Percentiles rank a stretch among this genome's conserved stretches.
phyloP scores from a whole-genome alignment of 2,797 vertebrate genomes.

The Pantherophis alleghaniensis region DNA sequence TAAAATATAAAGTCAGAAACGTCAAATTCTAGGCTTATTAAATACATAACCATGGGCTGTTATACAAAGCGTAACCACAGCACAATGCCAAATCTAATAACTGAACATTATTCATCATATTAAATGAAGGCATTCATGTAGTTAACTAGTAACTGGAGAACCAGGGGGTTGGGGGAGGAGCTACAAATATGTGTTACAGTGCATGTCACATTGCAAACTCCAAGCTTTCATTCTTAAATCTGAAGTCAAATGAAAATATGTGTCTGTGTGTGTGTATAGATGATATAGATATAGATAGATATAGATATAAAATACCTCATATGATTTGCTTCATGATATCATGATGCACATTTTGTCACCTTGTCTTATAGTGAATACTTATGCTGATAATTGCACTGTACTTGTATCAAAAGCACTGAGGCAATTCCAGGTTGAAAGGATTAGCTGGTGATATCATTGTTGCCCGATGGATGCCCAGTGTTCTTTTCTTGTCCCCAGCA shows the following conservation, averaged over 20 bases:
- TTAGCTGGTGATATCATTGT: neutral
- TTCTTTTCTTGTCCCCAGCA: neutral
- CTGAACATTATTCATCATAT: neutral
- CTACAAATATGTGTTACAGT: neutral
- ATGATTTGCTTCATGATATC: neutral
- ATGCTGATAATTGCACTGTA: neutral
- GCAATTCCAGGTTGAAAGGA: neutral
- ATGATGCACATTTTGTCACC: neutral
- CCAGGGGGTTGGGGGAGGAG: neutral
- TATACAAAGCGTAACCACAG: neutral
- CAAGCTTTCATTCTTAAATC: neutral
- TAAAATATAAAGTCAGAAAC: neutral
- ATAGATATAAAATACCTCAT: neutral
- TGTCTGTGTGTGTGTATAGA: neutral
- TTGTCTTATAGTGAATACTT: neutral
- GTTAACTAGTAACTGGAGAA: neutral
- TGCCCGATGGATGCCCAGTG: neutral
- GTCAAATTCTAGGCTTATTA: neutral
- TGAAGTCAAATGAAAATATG: neutral
- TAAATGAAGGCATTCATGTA: neutral
- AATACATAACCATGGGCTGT: neutral
- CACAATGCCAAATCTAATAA: neutral
- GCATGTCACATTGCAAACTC: neutral
- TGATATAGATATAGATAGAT: neutral
- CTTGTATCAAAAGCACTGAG: neutral